These are phyloP conservation scores for Parnassius orleans DNA, from an alignment of 2,888 invertebrate species.

Conservation along the genomic window DNA sequence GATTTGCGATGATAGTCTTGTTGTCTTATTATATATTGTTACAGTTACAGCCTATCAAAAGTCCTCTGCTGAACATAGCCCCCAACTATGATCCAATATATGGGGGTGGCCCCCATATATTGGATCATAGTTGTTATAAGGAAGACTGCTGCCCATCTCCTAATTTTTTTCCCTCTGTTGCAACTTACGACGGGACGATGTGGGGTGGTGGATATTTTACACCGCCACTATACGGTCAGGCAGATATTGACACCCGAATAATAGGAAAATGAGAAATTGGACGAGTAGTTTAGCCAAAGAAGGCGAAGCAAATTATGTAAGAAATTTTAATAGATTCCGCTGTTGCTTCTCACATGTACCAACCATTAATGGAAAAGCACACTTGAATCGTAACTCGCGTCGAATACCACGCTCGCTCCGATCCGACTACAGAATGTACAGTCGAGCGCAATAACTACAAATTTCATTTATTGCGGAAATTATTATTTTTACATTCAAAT, in stretches of 20 bases:
- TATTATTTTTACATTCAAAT: not conserved
- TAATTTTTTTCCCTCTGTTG: too few species aligned
- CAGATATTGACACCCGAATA: not conserved
- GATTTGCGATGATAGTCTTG: too few species aligned
- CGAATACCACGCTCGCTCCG: slow-evolving; percentile 14
- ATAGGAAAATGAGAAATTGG: not conserved
- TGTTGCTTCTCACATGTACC: slow-evolving; percentile 7
- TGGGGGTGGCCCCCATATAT: too few species aligned
- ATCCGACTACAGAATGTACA: slow-evolving; percentile 13
- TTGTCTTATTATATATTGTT: too few species aligned
- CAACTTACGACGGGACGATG: too few species aligned
- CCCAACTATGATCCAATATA: too few species aligned
- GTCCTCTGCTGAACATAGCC: too few species aligned
- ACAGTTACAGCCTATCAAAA: too few species aligned
- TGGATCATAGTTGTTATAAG: not conserved
- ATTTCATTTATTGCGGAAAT: not conserved
- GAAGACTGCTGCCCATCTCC: too few species aligned
- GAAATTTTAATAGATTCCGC: not conserved
- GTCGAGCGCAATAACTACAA: not conserved
- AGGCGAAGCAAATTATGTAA: not conserved
- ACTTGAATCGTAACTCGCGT: slow-evolving; percentile 23
- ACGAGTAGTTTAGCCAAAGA: not conserved
- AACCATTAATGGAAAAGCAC: slow-evolving; percentile 19
- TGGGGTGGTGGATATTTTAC: too few species aligned
- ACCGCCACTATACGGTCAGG: not conserved